phyloP scores from a whole-genome alignment of 2,888 invertebrate genomes.

The Melanchra persicariae region DNA sequence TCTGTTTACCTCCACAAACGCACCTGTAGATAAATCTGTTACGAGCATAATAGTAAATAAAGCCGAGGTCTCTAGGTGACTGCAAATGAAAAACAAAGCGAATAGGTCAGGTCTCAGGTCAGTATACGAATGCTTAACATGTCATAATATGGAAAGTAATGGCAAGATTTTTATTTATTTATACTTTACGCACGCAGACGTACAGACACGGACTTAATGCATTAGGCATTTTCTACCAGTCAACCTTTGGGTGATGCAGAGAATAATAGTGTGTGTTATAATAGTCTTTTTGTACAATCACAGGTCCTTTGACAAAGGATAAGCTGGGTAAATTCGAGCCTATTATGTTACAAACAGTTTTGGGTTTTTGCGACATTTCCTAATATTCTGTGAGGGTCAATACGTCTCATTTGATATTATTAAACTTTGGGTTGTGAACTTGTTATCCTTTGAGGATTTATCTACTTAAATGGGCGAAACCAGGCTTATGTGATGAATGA shows the following conservation, averaged over 20 bases:
- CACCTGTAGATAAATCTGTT: slow-evolving; percentile 7
- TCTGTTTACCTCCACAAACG: not conserved
- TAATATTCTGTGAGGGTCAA: not conserved
- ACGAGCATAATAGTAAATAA: not conserved
- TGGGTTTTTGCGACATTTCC: not conserved
- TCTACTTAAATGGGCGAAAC: not conserved
- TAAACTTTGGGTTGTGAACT: not conserved
- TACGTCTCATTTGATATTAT: not conserved
- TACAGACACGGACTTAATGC: too few species aligned
- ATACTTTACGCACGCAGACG: too few species aligned
- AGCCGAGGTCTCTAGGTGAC: not conserved
- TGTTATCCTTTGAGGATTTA: slow-evolving; percentile 19
- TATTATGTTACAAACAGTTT: slow-evolving; percentile 4
- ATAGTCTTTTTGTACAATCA: not conserved
- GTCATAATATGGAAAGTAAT: not conserved
- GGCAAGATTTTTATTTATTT: too few species aligned
- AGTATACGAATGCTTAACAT: not conserved
- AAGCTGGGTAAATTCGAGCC: not conserved
- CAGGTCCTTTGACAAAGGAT: not conserved
- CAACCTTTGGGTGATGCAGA: too few species aligned
- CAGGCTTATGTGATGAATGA: not conserved
- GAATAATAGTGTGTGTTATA: too few species aligned
- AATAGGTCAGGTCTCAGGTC: not conserved
- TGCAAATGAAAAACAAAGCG: slow-evolving; percentile 9
- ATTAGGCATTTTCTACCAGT: too few species aligned